Evolutionary conservation across 1,140 invertebrate species (phyloP).

Genomic region (Bathynomus jamesi): DNA sequence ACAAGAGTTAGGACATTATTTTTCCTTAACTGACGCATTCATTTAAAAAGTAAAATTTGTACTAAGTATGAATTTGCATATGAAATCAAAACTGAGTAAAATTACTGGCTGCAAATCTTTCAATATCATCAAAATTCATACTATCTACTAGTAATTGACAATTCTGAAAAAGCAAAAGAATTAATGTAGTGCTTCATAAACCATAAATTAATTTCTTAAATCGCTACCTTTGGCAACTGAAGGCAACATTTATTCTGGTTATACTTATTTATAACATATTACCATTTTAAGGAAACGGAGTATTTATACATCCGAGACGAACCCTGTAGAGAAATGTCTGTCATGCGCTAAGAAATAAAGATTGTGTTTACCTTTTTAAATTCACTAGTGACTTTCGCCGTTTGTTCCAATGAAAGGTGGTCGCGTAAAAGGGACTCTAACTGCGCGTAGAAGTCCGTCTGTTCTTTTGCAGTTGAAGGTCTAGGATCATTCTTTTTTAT

Average conservation of each 20-base stretch:
- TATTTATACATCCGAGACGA: too few relatives aligned
- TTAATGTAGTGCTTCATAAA: not conserved
- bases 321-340: too few relatives aligned
- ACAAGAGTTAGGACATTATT: too few relatives aligned
- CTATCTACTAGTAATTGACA: slow-evolving; percentile 29
- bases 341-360: too few relatives aligned
- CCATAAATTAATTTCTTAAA: not conserved
- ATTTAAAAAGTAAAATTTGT: too few relatives aligned
- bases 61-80: too few relatives aligned
- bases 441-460: slow-evolving; percentile 22
- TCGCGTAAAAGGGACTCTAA: slow-evolving; percentile 20
- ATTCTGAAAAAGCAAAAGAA: slow-evolving; percentile 17
- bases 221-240: too few relatives aligned
- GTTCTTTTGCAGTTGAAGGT: too few relatives aligned
- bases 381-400: slow-evolving; percentile 19
- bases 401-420: slow-evolving; percentile 24
- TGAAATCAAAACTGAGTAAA: slow-evolving; percentile 22
- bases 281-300: too few relatives aligned
- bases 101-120: slow-evolving; percentile 29
- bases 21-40: too few relatives aligned
- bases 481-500: slow-evolving; percentile 17
- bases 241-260: too few relatives aligned
- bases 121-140: slow-evolving; percentile 32
- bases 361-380: slow-evolving; percentile 32
- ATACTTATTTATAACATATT: too few relatives aligned